These are phyloP conservation scores for Crenichthys baileyi DNA, from an alignment of 2,797 vertebrate species.

Conservation along the genomic window DNA sequence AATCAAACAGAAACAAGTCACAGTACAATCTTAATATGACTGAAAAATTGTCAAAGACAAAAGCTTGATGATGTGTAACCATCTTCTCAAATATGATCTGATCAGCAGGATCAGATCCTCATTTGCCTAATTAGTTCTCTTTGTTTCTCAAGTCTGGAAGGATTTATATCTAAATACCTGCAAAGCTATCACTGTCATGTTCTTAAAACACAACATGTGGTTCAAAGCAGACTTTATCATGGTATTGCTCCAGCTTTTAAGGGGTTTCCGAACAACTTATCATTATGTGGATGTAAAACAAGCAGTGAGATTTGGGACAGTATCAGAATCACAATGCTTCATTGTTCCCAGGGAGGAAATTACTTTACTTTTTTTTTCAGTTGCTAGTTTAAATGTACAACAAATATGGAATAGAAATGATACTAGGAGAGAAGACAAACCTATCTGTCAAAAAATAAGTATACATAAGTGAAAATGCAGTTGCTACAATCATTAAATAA, in stretches of 20 bases:
- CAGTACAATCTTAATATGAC: not conserved
- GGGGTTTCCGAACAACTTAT: not conserved
- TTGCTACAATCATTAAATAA: not conserved
- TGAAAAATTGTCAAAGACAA: not conserved
- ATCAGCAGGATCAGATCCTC: not conserved
- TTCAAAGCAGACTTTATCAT: not conserved
- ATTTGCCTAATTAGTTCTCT: not conserved
- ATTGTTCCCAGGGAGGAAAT: not conserved
- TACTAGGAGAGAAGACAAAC: not conserved
- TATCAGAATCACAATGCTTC: not conserved
- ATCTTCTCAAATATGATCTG: not conserved
- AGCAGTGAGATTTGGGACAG: not conserved
- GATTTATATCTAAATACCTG: not conserved
- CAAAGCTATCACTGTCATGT: not conserved
- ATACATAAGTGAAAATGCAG: not conserved
- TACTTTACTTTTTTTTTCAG: too few species aligned
- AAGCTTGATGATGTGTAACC: not conserved
- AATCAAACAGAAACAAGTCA: not conserved
- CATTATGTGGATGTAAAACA: not conserved
- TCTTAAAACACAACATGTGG: not conserved
- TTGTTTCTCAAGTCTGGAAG: not conserved
- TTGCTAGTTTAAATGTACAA: not conserved
- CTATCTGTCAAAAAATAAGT: not conserved
- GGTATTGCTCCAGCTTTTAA: not conserved
- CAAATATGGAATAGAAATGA: not conserved